Base-by-base conservation (phyloP, 2,797 vertebrate genomes). In the Bradypodion pumilum region DNA sequence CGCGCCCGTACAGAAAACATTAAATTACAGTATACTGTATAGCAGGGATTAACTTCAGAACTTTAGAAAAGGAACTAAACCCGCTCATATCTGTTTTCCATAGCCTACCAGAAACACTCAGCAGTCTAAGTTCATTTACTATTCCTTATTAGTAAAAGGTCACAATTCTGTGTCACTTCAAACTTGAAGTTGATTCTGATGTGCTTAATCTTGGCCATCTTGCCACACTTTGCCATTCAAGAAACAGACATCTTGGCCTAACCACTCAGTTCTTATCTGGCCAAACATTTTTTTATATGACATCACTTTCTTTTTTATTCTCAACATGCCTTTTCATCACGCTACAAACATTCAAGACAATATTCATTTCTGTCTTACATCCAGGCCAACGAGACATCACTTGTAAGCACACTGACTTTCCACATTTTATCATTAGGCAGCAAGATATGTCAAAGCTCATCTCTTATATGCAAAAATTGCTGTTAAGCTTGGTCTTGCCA, bases 41-140 rank as follows among this genome's bases (percentile, higher is more conserved):
- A 97, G 97, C 92, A 93, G 96, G 98, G 98, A 99, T 99, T 99
- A 99, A 97, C 98, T 97, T 98, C 96, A 98, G 97, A 99, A 99
- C 97, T 99, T 98, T 98, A 92, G 94, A 92, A 94, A 95, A 93
- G 91, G 94, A 95, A 95, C 95, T 95, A 96, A 96, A 96, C 94
- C 94, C 87, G 88, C 83, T 94, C 93, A 84, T 96, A 96, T 96
- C 96, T 96, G 89, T 96, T 95, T 95, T 95, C 92, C 89, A 92
- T 96, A 97, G 96, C 92, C 94, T 95, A 91, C 91, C 87, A 75
- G 91, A 95, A 94, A 95, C 90, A 94, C 91, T 93, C 94, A 90
- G 90, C 89, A 92, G 91, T 88, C 89, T 66, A 87, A 93, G 94
- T 95, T 95, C 94, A 94, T 95, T 95, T 94, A 92, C 84, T 87